Percentiles rank a stretch among this genome's conserved stretches.
Conservation (phyloP, 2,113 vertebrate species). For the Cichladusa arquata region DNA sequence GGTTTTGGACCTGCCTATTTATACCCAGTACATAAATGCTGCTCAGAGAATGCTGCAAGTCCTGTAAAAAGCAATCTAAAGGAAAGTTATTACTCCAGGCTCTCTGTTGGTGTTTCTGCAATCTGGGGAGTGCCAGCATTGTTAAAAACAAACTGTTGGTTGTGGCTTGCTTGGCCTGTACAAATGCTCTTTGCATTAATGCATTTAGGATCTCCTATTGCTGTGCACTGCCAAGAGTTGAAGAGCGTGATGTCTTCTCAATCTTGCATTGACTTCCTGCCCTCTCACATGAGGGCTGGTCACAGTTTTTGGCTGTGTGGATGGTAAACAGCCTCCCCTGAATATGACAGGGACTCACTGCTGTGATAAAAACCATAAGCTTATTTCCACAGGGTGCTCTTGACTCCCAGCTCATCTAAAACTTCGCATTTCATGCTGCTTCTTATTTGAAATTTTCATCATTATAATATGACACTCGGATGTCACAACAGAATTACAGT, state of each 20-base stretch:
- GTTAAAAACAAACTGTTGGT: background rate
- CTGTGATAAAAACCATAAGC: background rate
- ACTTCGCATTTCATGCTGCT: background rate
- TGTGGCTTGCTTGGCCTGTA: background rate
- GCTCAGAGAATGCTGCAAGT: background rate
- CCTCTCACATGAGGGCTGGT: background rate
- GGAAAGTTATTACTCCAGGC: conserved; percentile 22
- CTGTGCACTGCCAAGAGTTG: background rate
- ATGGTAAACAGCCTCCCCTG: background rate
- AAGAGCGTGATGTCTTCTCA: background rate
- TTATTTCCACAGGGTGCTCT: background rate
- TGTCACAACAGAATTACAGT: conserved; percentile 55
- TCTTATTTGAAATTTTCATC: background rate
- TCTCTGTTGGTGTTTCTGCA: conserved; percentile 13
- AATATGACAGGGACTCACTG: background rate
- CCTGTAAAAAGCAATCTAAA: background rate
- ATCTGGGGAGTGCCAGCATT: background rate
- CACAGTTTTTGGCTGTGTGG: background rate
- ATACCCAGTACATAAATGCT: background rate
- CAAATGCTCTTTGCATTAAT: conserved; percentile 4
- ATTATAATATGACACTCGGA: background rate
- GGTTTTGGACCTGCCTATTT: conserved; percentile 42
- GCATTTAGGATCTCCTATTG: background rate
- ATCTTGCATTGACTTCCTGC: background rate
- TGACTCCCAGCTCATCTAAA: background rate